Conservation (phyloP, 2,797 vertebrate genomes). For the Linurgus olivaceus region DNA sequence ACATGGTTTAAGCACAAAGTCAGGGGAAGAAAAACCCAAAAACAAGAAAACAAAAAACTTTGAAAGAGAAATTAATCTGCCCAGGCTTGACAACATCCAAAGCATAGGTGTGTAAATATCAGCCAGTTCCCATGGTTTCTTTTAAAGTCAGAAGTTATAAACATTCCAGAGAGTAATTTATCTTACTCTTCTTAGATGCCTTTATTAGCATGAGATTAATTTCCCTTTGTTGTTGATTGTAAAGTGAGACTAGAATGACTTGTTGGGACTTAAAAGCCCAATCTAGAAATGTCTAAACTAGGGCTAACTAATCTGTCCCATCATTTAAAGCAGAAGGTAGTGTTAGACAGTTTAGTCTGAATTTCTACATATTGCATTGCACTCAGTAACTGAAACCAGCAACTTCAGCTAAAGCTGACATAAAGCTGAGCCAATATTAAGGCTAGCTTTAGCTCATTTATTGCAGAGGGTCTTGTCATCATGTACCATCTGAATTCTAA, state of each 20-base stretch:
- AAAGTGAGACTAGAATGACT: not conserved
- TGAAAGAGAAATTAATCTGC: constrained; percentile 12
- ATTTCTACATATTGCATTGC: not conserved
- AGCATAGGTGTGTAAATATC: not conserved
- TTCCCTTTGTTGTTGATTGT: not conserved
- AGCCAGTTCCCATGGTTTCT: not conserved
- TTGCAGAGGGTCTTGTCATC: not conserved
- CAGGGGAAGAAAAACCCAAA: not conserved
- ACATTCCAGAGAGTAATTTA: constrained; percentile 8
- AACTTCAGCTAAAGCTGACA: not conserved
- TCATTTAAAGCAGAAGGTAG: not conserved
- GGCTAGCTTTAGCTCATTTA: not conserved
- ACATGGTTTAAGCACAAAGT: not conserved
- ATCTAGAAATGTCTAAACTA: not conserved
- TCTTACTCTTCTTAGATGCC: constrained; percentile 2
- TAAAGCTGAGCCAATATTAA: not conserved
- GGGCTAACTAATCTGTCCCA: not conserved
- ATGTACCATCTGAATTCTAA: not conserved
- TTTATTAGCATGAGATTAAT: constrained; percentile 19
- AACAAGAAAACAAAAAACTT: not conserved
- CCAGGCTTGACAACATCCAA: not conserved
- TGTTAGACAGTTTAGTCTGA: not conserved
- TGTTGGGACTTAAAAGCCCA: not conserved
- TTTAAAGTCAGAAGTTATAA: constrained; percentile 32
- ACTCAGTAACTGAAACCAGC: not conserved